Evolutionary conservation across 2,888 invertebrate species (phyloP).

Genomic region (Crematogaster levior): DNA sequence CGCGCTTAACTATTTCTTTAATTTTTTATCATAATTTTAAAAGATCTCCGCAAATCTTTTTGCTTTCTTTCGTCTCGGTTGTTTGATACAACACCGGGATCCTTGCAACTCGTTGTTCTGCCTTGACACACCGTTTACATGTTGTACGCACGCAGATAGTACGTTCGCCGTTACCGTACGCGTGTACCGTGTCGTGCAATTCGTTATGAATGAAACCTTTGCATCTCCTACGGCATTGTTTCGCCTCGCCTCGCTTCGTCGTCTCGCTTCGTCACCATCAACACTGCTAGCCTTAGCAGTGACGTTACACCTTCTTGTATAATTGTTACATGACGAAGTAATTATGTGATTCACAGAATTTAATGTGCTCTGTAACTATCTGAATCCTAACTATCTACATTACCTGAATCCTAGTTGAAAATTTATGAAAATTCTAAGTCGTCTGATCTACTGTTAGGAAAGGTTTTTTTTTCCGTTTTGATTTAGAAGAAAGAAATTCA

Average conservation of each 20-base stretch:
- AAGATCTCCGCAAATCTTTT: neutral
- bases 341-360: constrained; percentile 17
- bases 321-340: neutral
- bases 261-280: constrained; percentile 22
- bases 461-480: neutral
- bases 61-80: neutral
- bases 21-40: neutral
- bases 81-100: too few relatives aligned
- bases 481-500: too few relatives aligned
- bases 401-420: neutral
- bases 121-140: neutral
- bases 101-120: neutral
- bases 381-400: neutral
- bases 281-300: constrained; percentile 16
- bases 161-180: constrained; percentile 5
- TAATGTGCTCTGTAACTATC: neutral
- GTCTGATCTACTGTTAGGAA: neutral
- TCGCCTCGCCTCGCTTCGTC: constrained; percentile 24
- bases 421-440: neutral
- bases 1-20: neutral
- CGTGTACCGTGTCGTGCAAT: constrained; percentile 40
- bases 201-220: constrained; percentile 62
- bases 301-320: neutral
- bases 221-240: constrained; percentile 19
- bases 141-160: constrained; percentile 7